Evolutionary conservation across 2,113 vertebrate genomes (phyloP).

Genomic region (Lasiurus cinereus): DNA sequence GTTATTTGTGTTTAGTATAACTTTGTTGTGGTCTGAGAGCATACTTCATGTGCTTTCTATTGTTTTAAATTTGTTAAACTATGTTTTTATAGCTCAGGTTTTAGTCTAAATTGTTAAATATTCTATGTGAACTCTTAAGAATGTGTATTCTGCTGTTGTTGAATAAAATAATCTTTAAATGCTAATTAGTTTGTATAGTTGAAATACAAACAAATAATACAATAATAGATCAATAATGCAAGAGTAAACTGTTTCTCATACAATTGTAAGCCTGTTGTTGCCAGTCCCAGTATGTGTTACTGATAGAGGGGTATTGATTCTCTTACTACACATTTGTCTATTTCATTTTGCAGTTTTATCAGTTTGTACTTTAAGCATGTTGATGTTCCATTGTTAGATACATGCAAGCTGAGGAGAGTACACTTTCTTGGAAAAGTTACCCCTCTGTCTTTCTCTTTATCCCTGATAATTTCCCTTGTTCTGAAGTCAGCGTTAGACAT

Average conservation of each 20-base stretch:
- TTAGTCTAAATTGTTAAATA: background rate
- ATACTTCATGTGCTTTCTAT: background rate
- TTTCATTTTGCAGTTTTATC: background rate
- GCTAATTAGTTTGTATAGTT: background rate
- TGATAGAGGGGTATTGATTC: background rate
- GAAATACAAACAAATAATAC: background rate
- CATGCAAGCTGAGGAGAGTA: background rate
- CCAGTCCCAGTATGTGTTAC: background rate
- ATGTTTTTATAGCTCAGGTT: background rate
- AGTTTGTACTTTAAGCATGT: background rate
- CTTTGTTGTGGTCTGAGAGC: background rate
- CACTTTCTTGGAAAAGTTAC: background rate
- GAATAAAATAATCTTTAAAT: background rate
- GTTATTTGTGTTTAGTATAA: background rate
- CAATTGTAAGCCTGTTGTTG: background rate
- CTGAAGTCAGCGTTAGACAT: background rate
- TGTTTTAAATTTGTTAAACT: background rate
- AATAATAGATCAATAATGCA: background rate
- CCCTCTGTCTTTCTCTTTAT: background rate
- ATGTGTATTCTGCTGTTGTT: background rate
- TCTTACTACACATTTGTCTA: background rate
- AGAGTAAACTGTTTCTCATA: background rate
- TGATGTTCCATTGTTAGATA: background rate
- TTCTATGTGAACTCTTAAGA: background rate
- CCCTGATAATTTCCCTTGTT: background rate